Base-by-base conservation (phyloP, 2,797 vertebrate genomes). In the Sebastes dallii region DNA sequence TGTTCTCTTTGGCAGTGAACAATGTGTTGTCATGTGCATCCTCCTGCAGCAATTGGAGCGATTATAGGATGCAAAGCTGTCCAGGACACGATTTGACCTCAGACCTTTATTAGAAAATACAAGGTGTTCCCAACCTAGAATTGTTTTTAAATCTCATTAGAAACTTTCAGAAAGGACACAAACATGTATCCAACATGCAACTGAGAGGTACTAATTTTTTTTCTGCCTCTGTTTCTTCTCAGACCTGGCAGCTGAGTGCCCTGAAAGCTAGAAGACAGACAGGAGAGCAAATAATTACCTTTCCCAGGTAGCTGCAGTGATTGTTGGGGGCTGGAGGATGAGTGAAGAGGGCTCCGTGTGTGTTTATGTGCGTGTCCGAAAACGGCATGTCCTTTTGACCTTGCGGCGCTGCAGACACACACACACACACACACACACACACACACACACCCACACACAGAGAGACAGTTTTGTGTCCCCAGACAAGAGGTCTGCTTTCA, bases 401-500 rank as follows among this genome's bases (percentile, higher is more conserved):
- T 91, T 87, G 88, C 72, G 3, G 82, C 8, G 7, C 50, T 78
- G 83, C 89, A 92, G 89, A 93, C 89, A 92, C 83, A 46, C 42
- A 46, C 39, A 93, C 32, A 34, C 32, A 34, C 32, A 34, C 32
- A 36, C 34, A 12, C 36, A 36, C 36, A 36, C 36, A 12, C 32
- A 36, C 34, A 12, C 34, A 36, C 34, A 36, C 34, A 12, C 29
- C 7, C 29, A 30, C 29, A 30, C 29, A 30, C 30, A 30, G 85
- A 91, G 92, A 93, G 92, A 91, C 78, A 54, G 93, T 92, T 94
- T 94, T 94, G 88, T 93, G 92, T 93, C 91, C 91, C 86, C 85
- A 94, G 93, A 94, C 93, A 95, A 94, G 91, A 95, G 92, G 92
- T 90, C 91, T 91, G 92, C 93, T 95, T 93, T 94, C 91, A 92